A percentile compares a stretch with the other conserved stretches of the same genome.
phyloP scores from a whole-genome alignment of 2,113 vertebrate genomes.

The Athene cunicularia region DNA sequence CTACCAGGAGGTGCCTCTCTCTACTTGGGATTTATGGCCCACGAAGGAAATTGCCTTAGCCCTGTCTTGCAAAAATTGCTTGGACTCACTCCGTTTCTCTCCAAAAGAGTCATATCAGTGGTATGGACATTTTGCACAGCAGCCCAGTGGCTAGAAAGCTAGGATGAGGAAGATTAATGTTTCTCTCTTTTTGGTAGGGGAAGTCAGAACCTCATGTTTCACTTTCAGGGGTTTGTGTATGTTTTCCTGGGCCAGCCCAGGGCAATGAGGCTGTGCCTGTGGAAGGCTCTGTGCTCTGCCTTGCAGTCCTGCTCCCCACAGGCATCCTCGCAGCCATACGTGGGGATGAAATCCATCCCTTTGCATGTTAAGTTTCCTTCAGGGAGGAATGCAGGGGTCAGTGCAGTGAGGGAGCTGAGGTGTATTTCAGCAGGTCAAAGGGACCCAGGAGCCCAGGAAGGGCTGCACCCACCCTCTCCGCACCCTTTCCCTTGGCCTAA shows the following conservation, averaged over 20 bases:
- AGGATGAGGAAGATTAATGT: neutral
- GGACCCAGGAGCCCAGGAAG: neutral
- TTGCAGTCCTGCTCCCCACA: neutral
- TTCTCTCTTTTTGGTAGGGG: neutral
- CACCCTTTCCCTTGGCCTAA: neutral
- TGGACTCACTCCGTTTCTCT: accelerated
- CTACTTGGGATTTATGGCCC: conserved; percentile 59
- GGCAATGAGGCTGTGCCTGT: neutral
- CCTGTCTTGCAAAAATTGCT: neutral
- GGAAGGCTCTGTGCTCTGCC: neutral
- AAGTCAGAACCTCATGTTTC: neutral
- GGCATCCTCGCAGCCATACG: accelerated
- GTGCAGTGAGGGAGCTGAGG: neutral
- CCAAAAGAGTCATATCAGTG: neutral
- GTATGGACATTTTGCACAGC: neutral
- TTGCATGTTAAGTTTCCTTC: neutral
- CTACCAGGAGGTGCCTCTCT: conserved; percentile 71
- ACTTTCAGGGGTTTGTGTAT: neutral
- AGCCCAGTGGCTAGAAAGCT: neutral
- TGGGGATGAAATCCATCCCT: neutral
- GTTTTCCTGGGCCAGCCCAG: neutral
- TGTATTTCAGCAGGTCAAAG: neutral
- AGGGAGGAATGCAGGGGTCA: accelerated
- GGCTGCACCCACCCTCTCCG: neutral
- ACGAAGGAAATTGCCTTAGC: neutral